Evolutionary conservation across 2,888 invertebrate species (phyloP).

Genomic region (Sinohyriopsis cumingii): DNA sequence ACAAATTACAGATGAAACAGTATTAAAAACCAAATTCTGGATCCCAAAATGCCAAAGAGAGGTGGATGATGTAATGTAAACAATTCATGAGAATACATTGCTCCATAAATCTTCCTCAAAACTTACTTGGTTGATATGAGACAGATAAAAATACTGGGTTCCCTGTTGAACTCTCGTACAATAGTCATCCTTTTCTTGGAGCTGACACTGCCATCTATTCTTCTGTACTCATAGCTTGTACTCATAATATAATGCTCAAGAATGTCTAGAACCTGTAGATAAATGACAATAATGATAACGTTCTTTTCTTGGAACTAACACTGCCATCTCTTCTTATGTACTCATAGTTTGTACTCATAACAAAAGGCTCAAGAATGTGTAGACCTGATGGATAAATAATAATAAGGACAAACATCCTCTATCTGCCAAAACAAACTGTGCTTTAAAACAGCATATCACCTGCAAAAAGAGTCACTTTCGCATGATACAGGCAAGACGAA

Average conservation of each 20-base stretch:
- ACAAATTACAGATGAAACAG: no score
- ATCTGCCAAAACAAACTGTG: no score
- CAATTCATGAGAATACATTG: no score
- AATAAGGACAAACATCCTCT: background rate
- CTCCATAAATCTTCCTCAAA: no score
- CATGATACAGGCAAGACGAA: no score
- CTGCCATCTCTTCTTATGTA: constrained; percentile 62
- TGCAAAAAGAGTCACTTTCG: no score
- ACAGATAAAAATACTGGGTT: constrained; percentile 66
- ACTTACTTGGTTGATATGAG: constrained; percentile 68
- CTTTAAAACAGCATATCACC: no score
- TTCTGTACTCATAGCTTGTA: constrained; percentile 62
- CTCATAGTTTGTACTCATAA: constrained; percentile 55
- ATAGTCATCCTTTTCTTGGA: constrained; percentile 50
- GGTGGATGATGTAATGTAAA: no score
- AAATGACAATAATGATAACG: constrained; percentile 6
- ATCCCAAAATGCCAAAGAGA: no score
- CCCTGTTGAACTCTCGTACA: constrained; percentile 66
- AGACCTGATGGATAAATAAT: constrained; percentile 39
- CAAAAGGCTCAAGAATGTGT: constrained; percentile 61
- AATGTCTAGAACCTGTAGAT: constrained; percentile 62
- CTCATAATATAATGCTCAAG: constrained; percentile 67
- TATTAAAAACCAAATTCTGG: no score
- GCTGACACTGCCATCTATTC: constrained; percentile 66
- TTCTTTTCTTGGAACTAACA: constrained; percentile 37